These are phyloP conservation scores for Eurois occulta DNA, from an alignment of 2,888 invertebrate species.

Conservation along the genomic window DNA sequence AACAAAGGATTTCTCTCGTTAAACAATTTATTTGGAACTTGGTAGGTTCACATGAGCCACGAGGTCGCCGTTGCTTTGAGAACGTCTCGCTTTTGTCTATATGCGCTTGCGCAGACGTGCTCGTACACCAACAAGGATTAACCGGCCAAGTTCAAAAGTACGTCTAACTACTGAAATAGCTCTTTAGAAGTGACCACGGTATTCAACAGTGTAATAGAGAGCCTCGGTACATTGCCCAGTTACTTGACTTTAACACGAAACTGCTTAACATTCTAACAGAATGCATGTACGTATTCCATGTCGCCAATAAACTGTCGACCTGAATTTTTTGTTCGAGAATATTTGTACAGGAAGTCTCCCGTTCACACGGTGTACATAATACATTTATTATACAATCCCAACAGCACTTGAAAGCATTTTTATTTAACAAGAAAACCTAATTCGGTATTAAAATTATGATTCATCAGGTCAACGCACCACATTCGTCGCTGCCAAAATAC, in stretches of 20 bases:
- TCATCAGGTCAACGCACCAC: slow-evolving; percentile 83
- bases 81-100: slow-evolving; percentile 85
- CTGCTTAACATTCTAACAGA: slow-evolving; percentile 89
- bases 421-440: slow-evolving; percentile 64
- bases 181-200: slow-evolving; percentile 39
- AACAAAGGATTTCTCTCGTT: slow-evolving; percentile 81
- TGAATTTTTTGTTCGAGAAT: slow-evolving; percentile 84
- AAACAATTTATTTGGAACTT: slow-evolving; percentile 82
- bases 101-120: slow-evolving; percentile 76
- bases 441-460: slow-evolving; percentile 70
- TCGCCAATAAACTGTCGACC: slow-evolving; percentile 87
- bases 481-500: slow-evolving; percentile 83
- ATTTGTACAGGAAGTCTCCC: slow-evolving; percentile 81
- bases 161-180: slow-evolving; percentile 42
- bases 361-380: slow-evolving; percentile 79
- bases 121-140: slow-evolving; percentile 77
- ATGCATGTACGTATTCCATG: slow-evolving; percentile 78
- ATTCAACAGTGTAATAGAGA: slow-evolving; percentile 70
- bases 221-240: slow-evolving; percentile 75
- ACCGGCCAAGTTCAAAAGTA: slow-evolving; percentile 71
- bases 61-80: slow-evolving; percentile 83
- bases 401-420: slow-evolving; percentile 62
- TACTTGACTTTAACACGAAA: slow-evolving; percentile 83
- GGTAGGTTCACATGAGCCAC: slow-evolving; percentile 80
- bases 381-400: slow-evolving; percentile 58